A percentile compares a stretch with the other conserved stretches of the same genome.
phyloP scores from a whole-genome alignment of 2,888 invertebrate genomes.

The Sycophila texana region DNA sequence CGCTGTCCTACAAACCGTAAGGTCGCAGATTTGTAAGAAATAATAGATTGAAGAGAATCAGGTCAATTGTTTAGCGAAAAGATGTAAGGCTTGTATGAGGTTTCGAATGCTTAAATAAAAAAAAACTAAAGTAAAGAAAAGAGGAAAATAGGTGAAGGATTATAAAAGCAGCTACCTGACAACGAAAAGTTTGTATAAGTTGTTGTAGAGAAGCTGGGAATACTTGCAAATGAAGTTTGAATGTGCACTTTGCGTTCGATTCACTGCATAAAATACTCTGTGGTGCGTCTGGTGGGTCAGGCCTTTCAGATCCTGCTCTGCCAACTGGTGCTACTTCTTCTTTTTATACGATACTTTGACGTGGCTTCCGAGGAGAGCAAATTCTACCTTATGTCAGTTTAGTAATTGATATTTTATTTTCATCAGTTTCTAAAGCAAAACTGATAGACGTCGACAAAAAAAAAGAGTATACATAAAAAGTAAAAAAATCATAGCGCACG shows the following conservation, averaged over 20 bases:
- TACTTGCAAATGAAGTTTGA: no score
- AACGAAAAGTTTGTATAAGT: no score
- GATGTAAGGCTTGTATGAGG: no score
- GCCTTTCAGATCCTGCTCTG: constrained; percentile 2
- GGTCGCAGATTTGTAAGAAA: no score
- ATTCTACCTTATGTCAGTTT: no score
- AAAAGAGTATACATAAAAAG: no score
- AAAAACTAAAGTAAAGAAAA: background rate
- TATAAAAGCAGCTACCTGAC: background rate
- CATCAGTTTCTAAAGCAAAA: background rate
- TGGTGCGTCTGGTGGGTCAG: constrained; percentile 1
- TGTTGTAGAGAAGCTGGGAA: no score
- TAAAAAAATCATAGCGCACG: no score
- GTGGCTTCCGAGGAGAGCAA: no score
- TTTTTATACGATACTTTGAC: background rate
- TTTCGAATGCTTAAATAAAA: no score
- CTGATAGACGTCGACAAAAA: no score
- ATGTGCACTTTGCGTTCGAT: background rate
- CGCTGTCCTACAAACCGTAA: no score
- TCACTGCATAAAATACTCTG: constrained; percentile 16
- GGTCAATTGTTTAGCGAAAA: background rate
- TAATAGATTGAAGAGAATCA: background rate
- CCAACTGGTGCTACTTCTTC: background rate
- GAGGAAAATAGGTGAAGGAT: background rate
- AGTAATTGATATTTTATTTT: background rate